phyloP scores from a whole-genome alignment of 2,797 vertebrate species.

The Myripristis jacobus region DNA sequence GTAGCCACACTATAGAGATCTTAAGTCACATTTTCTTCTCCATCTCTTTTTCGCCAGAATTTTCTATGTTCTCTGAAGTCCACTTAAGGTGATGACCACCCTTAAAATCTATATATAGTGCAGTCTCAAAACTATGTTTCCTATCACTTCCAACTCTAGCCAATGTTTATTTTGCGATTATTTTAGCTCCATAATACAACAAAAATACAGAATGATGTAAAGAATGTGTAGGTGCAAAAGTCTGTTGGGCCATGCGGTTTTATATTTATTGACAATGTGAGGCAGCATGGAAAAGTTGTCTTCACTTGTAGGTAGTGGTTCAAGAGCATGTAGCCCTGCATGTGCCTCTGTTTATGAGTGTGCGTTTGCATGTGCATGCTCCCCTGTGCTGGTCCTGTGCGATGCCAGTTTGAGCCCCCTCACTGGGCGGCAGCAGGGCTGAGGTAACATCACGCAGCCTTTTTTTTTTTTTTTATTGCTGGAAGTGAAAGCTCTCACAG shows the following conservation, averaged over 20 bases:
- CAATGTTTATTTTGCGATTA: background rate
- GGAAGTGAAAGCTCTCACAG: constrained; percentile 73
- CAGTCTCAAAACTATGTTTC: too few relatives aligned
- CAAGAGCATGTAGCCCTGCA: constrained; percentile 27
- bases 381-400: constrained; percentile 36
- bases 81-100: too few relatives aligned
- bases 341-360: constrained; percentile 39
- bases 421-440: constrained; percentile 67
- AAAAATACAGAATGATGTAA: constrained; percentile 15
- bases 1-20: too few relatives aligned
- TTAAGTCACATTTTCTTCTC: too few relatives aligned
- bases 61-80: too few relatives aligned
- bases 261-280: too few relatives aligned
- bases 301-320: constrained; percentile 5
- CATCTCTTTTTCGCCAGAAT: too few relatives aligned
- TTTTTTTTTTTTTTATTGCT: constrained; percentile 65
- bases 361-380: constrained; percentile 48
- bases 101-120: too few relatives aligned
- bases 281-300: background rate
- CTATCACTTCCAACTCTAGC: too few relatives aligned
- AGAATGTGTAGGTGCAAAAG: too few relatives aligned
- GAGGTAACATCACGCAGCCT: constrained; percentile 69
- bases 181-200: background rate
- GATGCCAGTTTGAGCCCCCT: constrained; percentile 62
- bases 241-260: background rate